Conservation (phyloP, 1,140 invertebrate species). For the Carcinoscorpius rotundicauda region DNA sequence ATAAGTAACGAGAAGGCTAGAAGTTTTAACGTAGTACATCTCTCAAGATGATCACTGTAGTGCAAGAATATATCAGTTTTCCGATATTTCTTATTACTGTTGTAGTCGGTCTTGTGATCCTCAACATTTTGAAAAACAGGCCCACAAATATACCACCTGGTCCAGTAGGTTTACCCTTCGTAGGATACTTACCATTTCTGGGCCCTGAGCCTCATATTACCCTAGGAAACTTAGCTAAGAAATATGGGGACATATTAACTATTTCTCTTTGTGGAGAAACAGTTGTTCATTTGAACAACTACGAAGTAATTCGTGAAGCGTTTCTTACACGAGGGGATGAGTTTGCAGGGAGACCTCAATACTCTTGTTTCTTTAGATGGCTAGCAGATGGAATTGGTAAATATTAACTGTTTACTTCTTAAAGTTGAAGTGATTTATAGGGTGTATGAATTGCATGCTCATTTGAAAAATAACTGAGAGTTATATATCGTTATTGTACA, state of each 20-base stretch:
- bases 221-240: slow-evolving; percentile 15
- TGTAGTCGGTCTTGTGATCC: neutral
- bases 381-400: neutral
- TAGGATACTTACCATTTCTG: slow-evolving; percentile 23
- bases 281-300: neutral
- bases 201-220: slow-evolving; percentile 11
- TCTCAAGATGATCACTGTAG: too few relatives aligned
- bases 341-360: neutral
- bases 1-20: too few relatives aligned
- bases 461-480: too few relatives aligned
- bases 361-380: neutral
- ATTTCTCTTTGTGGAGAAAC: neutral
- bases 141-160: slow-evolving; percentile 7
- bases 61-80: too few relatives aligned
- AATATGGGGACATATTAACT: slow-evolving; percentile 17
- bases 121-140: neutral
- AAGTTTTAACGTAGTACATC: too few relatives aligned
- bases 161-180: slow-evolving; percentile 16
- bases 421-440: neutral
- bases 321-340: neutral
- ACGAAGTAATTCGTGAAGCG: neutral
- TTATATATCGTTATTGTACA: too few relatives aligned
- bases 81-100: neutral
- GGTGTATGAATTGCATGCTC: neutral
- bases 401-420: too few relatives aligned